Conservation (phyloP, 2,113 vertebrate genomes). For the Lagopus leucura region DNA sequence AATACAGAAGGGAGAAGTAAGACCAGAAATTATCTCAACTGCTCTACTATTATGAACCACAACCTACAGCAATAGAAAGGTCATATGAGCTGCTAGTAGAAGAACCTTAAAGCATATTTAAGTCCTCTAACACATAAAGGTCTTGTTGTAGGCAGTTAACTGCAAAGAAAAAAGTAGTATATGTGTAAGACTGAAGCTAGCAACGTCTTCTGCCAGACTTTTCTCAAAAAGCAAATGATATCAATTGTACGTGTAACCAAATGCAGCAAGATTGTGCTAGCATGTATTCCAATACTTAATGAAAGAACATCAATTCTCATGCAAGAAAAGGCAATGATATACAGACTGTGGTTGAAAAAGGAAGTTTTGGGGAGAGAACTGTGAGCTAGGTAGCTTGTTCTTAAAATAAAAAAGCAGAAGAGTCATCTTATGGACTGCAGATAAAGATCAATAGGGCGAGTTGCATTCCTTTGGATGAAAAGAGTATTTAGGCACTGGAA, state of each 20-base stretch:
- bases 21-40: background rate
- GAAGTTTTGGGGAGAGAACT: background rate
- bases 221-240: background rate
- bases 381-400: background rate
- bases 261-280: fast-evolving
- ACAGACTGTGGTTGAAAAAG: background rate
- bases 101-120: background rate
- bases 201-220: background rate
- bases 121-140: background rate
- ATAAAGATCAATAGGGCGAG: background rate
- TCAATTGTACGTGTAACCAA: background rate
- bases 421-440: fast-evolving
- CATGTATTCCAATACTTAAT: background rate
- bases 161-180: background rate
- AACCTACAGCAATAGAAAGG: background rate
- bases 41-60: background rate
- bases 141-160: background rate
- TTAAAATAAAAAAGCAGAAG: background rate
- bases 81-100: background rate
- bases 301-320: background rate
- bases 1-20: background rate
- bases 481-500: background rate
- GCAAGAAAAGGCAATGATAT: background rate
- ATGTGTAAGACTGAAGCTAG: background rate
- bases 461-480: background rate